phyloP scores from a whole-genome alignment of 2,113 vertebrate species.

The Cathartes aura region DNA sequence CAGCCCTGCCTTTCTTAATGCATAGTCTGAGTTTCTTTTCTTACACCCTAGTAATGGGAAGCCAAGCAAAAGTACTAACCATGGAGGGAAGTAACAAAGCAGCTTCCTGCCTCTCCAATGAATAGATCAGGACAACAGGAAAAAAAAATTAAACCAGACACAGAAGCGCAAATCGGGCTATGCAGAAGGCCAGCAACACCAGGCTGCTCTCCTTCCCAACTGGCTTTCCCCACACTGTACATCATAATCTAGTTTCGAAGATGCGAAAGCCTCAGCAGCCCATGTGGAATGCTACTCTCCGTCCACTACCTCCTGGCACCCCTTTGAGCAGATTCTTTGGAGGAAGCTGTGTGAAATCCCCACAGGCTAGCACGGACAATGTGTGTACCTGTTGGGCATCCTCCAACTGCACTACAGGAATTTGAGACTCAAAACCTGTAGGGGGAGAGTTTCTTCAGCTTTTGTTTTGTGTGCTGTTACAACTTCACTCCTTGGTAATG shows the following conservation, averaged over 20 bases:
- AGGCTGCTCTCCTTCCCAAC: not conserved
- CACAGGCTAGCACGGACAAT: not conserved
- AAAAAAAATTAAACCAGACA: not conserved
- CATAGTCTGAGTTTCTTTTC: not conserved
- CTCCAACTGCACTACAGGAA: not conserved
- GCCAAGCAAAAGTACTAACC: not conserved
- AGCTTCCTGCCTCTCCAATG: not conserved
- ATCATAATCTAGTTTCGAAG: not conserved
- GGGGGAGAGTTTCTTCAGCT: not conserved
- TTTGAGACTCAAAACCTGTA: not conserved
- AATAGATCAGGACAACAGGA: not conserved
- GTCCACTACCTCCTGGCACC: not conserved
- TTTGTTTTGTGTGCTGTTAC: not conserved
- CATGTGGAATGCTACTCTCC: not conserved
- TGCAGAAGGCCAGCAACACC: not conserved
- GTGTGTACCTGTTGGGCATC: not conserved
- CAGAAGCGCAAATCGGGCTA: not conserved
- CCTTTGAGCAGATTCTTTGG: not conserved
- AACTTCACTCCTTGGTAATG: not conserved
- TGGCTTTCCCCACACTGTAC: not conserved
- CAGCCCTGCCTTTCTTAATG: not conserved
- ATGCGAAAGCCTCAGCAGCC: not conserved
- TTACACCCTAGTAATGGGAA: not conserved
- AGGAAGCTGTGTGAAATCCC: not conserved
- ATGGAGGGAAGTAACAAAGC: not conserved